Conservation (phyloP, 2,113 vertebrate genomes). For the Cyprinodon brontotheroides region DNA sequence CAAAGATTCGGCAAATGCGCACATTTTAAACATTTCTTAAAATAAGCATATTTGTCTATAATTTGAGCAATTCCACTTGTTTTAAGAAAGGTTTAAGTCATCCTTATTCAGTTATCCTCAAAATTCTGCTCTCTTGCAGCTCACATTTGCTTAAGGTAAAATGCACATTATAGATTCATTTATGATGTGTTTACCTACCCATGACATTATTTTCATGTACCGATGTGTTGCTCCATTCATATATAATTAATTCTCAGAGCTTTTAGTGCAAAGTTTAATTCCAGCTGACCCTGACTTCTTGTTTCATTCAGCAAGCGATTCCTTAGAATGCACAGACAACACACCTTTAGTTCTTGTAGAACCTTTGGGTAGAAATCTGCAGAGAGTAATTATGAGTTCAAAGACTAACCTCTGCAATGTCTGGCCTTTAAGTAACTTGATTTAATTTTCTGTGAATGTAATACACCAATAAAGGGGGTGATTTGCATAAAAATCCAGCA, state of each 20-base stretch:
- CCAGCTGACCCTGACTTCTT: conserved; percentile 21
- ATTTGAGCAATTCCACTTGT: too few species aligned
- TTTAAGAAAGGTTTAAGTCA: background rate
- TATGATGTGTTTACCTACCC: conserved; percentile 5
- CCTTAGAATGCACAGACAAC: conserved; percentile 13
- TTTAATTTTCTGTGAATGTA: conserved; percentile 5
- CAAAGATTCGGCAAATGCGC: too few species aligned
- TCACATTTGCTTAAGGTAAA: background rate
- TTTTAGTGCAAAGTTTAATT: conserved; percentile 13
- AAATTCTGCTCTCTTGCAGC: background rate
- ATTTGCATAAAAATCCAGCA: conserved; percentile 20
- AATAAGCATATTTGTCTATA: too few species aligned
- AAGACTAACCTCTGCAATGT: background rate
- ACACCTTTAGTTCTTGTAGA: conserved; percentile 7
- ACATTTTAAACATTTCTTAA: too few species aligned
- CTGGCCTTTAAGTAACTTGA: background rate
- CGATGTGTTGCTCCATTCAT: conserved; percentile 6
- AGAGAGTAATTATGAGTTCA: conserved; percentile 8
- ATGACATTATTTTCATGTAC: conserved; percentile 3
- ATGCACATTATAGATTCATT: background rate
- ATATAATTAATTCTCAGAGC: conserved; percentile 31
- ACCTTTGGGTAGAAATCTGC: background rate
- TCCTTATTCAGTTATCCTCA: background rate
- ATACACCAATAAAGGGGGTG: background rate
- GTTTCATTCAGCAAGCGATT: conserved; percentile 18